Evolutionary conservation across 2,113 vertebrate species (phyloP), one percentile per base, ranked within the genome.

Genomic region (Chrysemys picta): DNA sequence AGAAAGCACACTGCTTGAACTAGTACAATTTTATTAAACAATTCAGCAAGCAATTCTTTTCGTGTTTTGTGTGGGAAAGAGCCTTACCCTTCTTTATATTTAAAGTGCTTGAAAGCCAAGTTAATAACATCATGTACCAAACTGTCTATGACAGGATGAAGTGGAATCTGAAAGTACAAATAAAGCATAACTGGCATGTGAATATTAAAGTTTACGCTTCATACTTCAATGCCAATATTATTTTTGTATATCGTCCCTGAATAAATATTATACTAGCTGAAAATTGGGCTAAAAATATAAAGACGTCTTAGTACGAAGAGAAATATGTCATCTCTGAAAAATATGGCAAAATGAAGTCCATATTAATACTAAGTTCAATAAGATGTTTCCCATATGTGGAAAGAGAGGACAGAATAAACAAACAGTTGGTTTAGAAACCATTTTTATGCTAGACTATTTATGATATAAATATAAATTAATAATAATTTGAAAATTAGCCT

Each of bases 71-170:
- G 78, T 11, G 50, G 89, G 57, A 96, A 96, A 78, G 12, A 93
- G 62, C 8, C 98, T 99, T 99, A 99, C 99, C 99, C 99, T 98
- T 99, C 99, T 98, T 99, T 99, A 97, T 99, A 99, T 97, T 99
- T 99, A 98, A 99, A 99, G 99, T 99, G 99, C 98, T 99, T 99
- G 97, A 99, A 99, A 86, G 99, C 99, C 98, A 99, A 97, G 97
- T 99, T 99, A 97, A 99, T 99, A 94, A 99, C 99, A 97, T 99
- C 99, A 93, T 99, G 99, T 97, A 99, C 99, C 94, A 99, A 99
- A 97, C 98, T 99, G 97, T 99, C 99, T 98, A 99, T 98, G 93
- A 99, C 99, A 96, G 99, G 99, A 98, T 99, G 99, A 92, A 99
- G 99, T 38, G 99, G 99, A 98, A 99, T 99, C 99, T 99, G 98